Base-by-base conservation (phyloP, 2,888 invertebrate genomes). In the Yponomeuta evonymella region DNA sequence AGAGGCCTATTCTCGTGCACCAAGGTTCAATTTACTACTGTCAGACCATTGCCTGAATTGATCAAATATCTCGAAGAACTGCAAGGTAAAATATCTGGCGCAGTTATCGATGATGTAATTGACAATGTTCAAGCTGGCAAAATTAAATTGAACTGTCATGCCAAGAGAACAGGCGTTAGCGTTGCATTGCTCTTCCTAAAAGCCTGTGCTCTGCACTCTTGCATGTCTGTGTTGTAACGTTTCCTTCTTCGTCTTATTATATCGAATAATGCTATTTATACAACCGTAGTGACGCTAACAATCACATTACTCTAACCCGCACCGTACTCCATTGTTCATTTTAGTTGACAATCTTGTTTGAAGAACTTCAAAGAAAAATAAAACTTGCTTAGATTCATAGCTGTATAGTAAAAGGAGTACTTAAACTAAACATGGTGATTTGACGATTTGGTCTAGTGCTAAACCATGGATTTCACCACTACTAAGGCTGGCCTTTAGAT, bases 181-280 rank as follows among this genome's bases (percentile, higher is more conserved):
- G 51, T 58, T 15, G 15, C 15, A 12, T 58, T 15, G 79, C 88
- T 89, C 68, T 89, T 58, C 51, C 51, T 58, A 58, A 12, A 88
- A 88, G 89, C 92, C 90, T 89, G 87, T 87, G 89, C 88, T 83
- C 84, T 82, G 88, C 89, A 89, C 88, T 83, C 2, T 81, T 85
- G 91, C 91, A 90, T 91, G 90, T 85, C 86, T 84, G 83, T 83
- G 85, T 83, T 85, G 82, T 87, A 80, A 85, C 85, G 83, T 15
- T 81, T 84, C 81, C 79, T 78, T 71, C 79, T 78, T 71, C 76
- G 74, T 77, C 79, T 81, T 79, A 78, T 79, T 83, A 81, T 83
- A 77, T 82, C 76, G 15, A 69, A 65, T 84, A 84, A 83, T 80
- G 85, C 87, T 88, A 81, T 82, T 81, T 85, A 82, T 81, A 58